Evolutionary conservation across 2,888 invertebrate genomes (phyloP).

Genomic region (Apotomis turbidana): DNA sequence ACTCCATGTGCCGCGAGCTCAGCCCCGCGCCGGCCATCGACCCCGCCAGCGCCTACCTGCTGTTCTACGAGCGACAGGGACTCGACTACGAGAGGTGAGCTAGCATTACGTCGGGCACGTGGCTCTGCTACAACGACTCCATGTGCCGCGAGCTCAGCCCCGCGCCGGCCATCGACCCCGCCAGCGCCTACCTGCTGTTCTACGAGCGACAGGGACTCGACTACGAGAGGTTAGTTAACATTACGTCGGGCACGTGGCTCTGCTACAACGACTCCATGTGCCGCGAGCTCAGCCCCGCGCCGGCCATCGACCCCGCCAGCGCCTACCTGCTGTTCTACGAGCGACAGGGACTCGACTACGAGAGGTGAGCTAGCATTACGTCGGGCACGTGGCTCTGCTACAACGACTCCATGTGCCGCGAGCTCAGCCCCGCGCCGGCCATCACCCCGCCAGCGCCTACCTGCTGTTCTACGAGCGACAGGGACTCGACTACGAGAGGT

Average conservation of each 20-base stretch:
- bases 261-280: conserved; percentile 48
- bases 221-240: too few species aligned
- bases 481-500: too few species aligned
- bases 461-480: conserved; percentile 19
- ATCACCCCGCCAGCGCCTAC: conserved; percentile 14
- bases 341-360: conserved; percentile 46
- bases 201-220: conserved; percentile 85
- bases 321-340: conserved; percentile 93
- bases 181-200: conserved; percentile 82
- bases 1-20: conserved; percentile 20
- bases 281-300: conserved; percentile 55
- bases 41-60: conserved; percentile 87
- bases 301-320: conserved; percentile 87
- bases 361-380: too few species aligned
- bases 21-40: conserved; percentile 10
- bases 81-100: conserved; percentile 41
- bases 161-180: conserved; percentile 60
- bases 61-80: conserved; percentile 85
- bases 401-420: too few species aligned
- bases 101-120: too few species aligned
- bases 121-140: conserved; percentile 46
- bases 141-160: conserved; percentile 46
- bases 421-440: too few species aligned
- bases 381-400: too few species aligned
- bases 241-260: too few species aligned